Base-by-base conservation (phyloP, 2,888 invertebrate genomes). In the Chelonus formosanus region DNA sequence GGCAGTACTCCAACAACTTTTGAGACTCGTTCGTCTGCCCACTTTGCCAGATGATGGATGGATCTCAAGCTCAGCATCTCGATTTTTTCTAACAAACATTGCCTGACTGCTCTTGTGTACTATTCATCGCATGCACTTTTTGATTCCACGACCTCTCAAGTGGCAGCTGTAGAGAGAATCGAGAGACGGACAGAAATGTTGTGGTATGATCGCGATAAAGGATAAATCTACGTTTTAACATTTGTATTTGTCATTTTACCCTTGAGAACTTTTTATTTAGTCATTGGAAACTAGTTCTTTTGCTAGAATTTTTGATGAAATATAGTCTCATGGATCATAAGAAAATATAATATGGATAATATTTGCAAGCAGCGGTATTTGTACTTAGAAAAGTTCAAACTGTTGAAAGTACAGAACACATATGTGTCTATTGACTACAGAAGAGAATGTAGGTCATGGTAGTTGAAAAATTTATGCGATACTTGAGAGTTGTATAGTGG, bases 41-140 rank as follows among this genome's bases (percentile, higher is more conserved):
- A 76, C 77, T 77, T 77, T 74, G 65, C 71, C 43, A 68, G 72
- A 77, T 79, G 79, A 79, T 79, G 75, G 79, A 79, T 78, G 77
- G 74, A 72, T 70, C 63, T 63, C 72, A 63, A 64, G 67, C 68
- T 55, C 63, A 53, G 54, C 48, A 63, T 63, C 45, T 53, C 53
- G 32, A 40, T 40, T 6, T 40, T 20, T 31, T 44, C 31, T 7
- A 8, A 52, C 52, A 4, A 52, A 31, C 34, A 52, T 34, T 32
- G 6, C 52, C 32, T 52, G 31, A 31, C 34, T 8, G 34, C 8
- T 36, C 6, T 43, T 43, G 20, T 61, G 60, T 52, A 53, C 45
- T 32, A 52, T 61, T 50, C 53, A 61, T 61, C 53, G 43, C 53
- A 10, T 34, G 36, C 20, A 63, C 36, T 63, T 63, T 63, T 55